Conservation (phyloP, 2,797 vertebrate species). For the Mus minutoides region DNA sequence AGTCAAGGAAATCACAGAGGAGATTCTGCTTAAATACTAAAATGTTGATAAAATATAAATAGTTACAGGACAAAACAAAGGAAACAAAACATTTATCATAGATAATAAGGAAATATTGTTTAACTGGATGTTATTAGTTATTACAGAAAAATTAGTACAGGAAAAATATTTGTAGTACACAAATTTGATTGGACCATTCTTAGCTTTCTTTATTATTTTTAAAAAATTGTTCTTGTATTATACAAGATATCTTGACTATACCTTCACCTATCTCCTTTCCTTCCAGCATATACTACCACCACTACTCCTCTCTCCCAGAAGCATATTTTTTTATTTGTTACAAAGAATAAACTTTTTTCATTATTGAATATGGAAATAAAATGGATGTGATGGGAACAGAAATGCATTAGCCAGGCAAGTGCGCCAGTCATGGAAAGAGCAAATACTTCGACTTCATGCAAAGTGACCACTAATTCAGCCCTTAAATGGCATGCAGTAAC, state of each 20-base stretch:
- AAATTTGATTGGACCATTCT: neutral
- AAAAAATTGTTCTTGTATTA: neutral
- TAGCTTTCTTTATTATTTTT: neutral
- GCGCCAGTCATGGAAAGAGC: neutral
- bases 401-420: fast-evolving
- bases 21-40: neutral
- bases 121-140: neutral
- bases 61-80: neutral
- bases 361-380: neutral
- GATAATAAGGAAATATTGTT: neutral
- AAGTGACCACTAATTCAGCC: neutral
- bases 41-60: neutral
- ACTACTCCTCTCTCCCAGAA: neutral
- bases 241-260: neutral
- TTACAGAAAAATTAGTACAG: neutral
- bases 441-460: neutral
- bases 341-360: neutral
- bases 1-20: neutral
- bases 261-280: neutral
- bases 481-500: neutral
- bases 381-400: neutral
- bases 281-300: neutral
- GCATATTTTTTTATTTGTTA: neutral
- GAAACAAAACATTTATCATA: neutral
- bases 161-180: neutral